A percentile compares a stretch with the other conserved stretches of the same genome.
Evolutionary conservation across 2,888 invertebrate genomes (phyloP).

Genomic region (Megaustenia siamemsis): DNA sequence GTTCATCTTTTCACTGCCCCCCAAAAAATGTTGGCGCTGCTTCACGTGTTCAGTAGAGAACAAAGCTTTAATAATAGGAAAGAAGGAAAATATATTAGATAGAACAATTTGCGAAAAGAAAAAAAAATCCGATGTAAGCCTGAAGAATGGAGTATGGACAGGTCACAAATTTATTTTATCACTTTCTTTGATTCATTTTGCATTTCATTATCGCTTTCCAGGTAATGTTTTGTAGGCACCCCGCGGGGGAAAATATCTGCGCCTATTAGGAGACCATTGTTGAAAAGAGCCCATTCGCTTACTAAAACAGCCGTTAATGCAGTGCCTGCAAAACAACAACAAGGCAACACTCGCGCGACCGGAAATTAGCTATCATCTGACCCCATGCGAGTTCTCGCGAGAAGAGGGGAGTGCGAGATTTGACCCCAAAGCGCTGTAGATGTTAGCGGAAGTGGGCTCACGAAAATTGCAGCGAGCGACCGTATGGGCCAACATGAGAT

Average conservation of each 20-base stretch:
- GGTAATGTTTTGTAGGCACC: constrained; percentile 25
- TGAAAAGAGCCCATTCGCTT: constrained; percentile 37
- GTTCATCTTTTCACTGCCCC: neutral
- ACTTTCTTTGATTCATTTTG: constrained; percentile 21
- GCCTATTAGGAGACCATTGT: constrained; percentile 37
- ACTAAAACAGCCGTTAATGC: constrained; percentile 43
- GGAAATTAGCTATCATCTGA: constrained; percentile 56
- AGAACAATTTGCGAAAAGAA: neutral
- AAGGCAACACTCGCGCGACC: constrained; percentile 45
- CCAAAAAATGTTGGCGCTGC: neutral
- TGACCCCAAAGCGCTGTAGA: constrained; percentile 49
- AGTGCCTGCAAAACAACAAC: constrained; percentile 38
- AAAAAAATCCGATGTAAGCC: constrained; percentile 3
- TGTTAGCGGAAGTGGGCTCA: constrained; percentile 55
- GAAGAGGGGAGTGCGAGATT: constrained; percentile 52
- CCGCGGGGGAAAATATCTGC: constrained; percentile 45
- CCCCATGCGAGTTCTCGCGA: constrained; percentile 54
- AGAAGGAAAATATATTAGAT: neutral
- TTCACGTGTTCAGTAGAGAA: neutral
- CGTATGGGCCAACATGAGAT: constrained; percentile 29
- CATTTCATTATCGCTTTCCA: constrained; percentile 33
- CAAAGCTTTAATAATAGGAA: neutral
- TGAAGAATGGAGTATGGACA: neutral
- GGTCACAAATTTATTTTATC: constrained; percentile 21
- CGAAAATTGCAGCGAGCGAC: constrained; percentile 51